phyloP scores from a whole-genome alignment of 35 echinoderm and acorn worm species.

The Anneissia japonica region DNA sequence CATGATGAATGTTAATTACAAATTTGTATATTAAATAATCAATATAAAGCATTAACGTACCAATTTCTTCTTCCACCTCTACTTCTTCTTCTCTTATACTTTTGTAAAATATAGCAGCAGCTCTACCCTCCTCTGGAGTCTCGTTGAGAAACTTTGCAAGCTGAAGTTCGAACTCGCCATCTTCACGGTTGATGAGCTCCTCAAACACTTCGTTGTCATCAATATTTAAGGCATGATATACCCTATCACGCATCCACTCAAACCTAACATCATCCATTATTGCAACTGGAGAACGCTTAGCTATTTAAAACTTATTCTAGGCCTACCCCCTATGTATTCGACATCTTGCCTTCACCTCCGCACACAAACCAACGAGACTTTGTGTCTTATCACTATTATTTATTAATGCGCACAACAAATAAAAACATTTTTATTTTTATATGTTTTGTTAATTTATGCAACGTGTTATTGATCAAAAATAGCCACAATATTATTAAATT shows the following conservation, averaged over 20 bases:
- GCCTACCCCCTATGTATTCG: too few species aligned
- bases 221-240: constrained; percentile 70
- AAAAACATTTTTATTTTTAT: neutral
- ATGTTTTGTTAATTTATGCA: neutral
- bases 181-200: constrained; percentile 86
- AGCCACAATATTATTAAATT: neutral
- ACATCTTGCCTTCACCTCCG: too few species aligned
- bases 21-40: too few species aligned
- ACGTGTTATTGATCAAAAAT: neutral
- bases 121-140: constrained; percentile 85
- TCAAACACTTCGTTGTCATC: constrained; percentile 88
- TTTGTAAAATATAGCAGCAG: constrained; percentile 92
- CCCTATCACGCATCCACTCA: constrained; percentile 91
- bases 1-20: too few species aligned
- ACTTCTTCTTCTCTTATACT: constrained; percentile 72
- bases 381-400: too few species aligned
- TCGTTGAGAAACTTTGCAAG: constrained; percentile 96
- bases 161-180: constrained; percentile 77
- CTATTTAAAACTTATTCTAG: too few species aligned
- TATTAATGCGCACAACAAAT: neutral
- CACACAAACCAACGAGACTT: too few species aligned
- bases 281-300: too few species aligned
- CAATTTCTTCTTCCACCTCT: constrained; percentile 89
- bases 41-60: too few species aligned
- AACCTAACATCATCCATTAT: constrained; percentile 95